Evolutionary conservation across 1,140 invertebrate species (phyloP).

Genomic region (Cylas formicarius): DNA sequence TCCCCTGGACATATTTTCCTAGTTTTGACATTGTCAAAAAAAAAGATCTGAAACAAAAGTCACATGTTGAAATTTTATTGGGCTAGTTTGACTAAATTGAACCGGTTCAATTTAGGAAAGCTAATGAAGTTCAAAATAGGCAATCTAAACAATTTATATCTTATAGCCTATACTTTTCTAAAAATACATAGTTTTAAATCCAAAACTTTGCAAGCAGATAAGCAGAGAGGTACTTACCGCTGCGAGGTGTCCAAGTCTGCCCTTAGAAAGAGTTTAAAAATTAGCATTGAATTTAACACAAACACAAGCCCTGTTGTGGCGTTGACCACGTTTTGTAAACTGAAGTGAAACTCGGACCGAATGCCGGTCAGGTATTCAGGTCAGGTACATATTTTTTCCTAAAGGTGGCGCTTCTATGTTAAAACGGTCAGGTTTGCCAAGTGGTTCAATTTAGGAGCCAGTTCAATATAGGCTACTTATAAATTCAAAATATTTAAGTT

Average conservation of each 20-base stretch:
- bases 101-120: conserved; percentile 1
- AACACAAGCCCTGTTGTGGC: not conserved
- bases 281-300: not conserved
- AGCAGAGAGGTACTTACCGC: not conserved
- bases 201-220: not conserved
- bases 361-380: not conserved
- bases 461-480: not conserved
- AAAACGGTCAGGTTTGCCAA: not conserved
- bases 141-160: not conserved
- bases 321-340: not conserved
- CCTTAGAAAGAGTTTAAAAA: not conserved
- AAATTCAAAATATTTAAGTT: no score
- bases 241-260: no score
- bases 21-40: not conserved
- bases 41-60: not conserved
- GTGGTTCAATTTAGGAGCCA: conserved; percentile 1
- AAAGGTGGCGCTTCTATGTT: not conserved
- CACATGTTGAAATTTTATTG: not conserved
- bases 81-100: not conserved
- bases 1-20: conserved; percentile 1
- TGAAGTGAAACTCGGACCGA: not conserved
- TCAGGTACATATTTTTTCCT: not conserved
- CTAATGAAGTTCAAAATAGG: not conserved
- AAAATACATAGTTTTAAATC: not conserved
- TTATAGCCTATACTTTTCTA: not conserved